phyloP scores from a whole-genome alignment of 2,888 invertebrate genomes.

The Salticus scenicus region DNA sequence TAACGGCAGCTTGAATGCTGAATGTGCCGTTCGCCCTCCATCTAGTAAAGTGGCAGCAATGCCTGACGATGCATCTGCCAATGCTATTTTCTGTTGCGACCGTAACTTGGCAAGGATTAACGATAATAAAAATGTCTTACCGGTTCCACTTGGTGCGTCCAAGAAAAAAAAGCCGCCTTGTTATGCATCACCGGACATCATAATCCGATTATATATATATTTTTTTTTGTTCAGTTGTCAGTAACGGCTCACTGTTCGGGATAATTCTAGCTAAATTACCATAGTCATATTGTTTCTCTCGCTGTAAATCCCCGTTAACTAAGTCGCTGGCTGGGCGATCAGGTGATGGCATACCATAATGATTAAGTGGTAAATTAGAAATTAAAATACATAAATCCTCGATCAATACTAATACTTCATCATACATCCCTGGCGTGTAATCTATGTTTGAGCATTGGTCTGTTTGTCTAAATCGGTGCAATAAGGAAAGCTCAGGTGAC shows the following conservation, averaged over 20 bases:
- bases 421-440: slow-evolving; percentile 7
- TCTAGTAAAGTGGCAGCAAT: too few species aligned
- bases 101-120: slow-evolving; percentile 68
- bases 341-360: slow-evolving; percentile 42
- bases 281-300: slow-evolving; percentile 8
- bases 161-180: slow-evolving; percentile 72
- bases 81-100: slow-evolving; percentile 37
- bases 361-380: slow-evolving; percentile 20
- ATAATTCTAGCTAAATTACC: slow-evolving; percentile 1
- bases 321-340: slow-evolving; percentile 25
- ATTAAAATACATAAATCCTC: slow-evolving; percentile 37
- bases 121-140: slow-evolving; percentile 76
- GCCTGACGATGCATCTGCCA: too few species aligned
- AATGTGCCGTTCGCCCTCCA: too few species aligned
- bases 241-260: slow-evolving; percentile 13
- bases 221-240: slow-evolving; percentile 30
- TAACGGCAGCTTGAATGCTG: too few species aligned
- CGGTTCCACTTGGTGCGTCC: slow-evolving; percentile 77
- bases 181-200: not conserved
- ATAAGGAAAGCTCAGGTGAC: too few species aligned
- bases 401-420: slow-evolving; percentile 11
- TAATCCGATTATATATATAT: slow-evolving; percentile 13
- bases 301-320: slow-evolving; percentile 23
- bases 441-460: slow-evolving; percentile 16
- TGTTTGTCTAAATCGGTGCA: slow-evolving; percentile 25